Evolutionary conservation across 2,888 invertebrate genomes (phyloP).

Genomic region (Stomorhina lunata): DNA sequence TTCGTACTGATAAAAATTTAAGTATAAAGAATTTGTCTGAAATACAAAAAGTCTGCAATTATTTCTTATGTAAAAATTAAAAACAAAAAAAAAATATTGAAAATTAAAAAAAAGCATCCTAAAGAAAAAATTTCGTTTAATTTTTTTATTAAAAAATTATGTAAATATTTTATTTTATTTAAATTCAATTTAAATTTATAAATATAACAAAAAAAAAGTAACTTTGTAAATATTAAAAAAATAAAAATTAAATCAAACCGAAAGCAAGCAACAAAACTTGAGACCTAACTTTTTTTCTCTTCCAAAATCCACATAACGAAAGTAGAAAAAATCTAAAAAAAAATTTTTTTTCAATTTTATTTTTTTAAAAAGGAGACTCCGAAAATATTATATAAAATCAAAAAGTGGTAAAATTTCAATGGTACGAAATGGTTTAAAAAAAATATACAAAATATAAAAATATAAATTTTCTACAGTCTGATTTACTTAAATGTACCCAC

Average conservation of each 20-base stretch:
- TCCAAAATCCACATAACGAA: not conserved
- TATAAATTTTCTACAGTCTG: too few relatives aligned
- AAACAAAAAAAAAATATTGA: constrained; percentile 15
- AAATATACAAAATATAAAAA: too few relatives aligned
- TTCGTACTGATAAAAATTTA: constrained; percentile 65
- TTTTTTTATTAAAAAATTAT: constrained; percentile 12
- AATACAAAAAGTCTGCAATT: constrained; percentile 72
- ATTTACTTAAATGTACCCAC: too few relatives aligned
- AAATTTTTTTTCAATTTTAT: not conserved
- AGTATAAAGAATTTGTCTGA: constrained; percentile 67
- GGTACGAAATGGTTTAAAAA: too few relatives aligned
- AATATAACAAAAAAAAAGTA: not conserved
- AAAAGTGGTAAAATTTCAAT: too few relatives aligned
- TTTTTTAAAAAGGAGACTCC: too few relatives aligned
- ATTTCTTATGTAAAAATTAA: constrained; percentile 67
- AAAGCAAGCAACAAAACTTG: constrained; percentile 22
- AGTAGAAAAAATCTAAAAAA: not conserved
- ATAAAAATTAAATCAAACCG: too few relatives aligned
- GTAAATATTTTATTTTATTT: not conserved
- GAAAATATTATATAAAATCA: too few relatives aligned
- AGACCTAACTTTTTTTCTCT: constrained; percentile 33
- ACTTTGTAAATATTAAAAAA: constrained; percentile 27
- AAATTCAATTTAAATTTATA: not conserved
- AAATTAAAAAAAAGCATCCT: constrained; percentile 11
- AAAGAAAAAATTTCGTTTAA: constrained; percentile 1